Base-by-base conservation (phyloP, 2,113 vertebrate genomes). In the Ivindomyrus marchei region DNA sequence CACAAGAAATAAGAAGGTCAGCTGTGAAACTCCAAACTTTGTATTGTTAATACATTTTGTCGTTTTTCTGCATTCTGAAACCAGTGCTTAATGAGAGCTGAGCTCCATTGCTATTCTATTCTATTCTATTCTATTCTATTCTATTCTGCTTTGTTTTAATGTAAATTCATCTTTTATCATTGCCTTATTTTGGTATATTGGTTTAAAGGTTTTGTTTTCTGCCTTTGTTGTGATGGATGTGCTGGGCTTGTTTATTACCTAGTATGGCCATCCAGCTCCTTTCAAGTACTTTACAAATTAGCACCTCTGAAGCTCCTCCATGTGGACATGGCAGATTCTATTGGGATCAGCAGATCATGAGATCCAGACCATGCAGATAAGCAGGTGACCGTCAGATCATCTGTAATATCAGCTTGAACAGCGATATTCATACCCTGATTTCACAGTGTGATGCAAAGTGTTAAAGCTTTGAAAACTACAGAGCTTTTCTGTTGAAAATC, bases 141-240 rank as follows among this genome's bases (percentile, higher is more conserved):
- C 27, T 62, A 88, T 24, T 62, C 27, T 66, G 24, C 39, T n/a
- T 17, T 62, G 45, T 89, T 89, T 45, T 31, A 31, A 62, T 62
- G 56, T 62, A n/a, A 62, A 83, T 89, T 84, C 80, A 89, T 89
- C 36, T 89, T 89, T 84, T 84, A 84, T 53, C 74, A 56, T 84
- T 39, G 31, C 49, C 88, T 84, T 10, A 31, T n/a, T 52, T 5
- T 89, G 17, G 27, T 77, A 58, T 13, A 74, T 56, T 45, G 49
- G 88, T 42, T 13, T 47, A 80, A 89, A 89, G 17, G 46, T 58
- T 52, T 36, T 49, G 39, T 84, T 50, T 84, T 4, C 3, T 15
- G 53, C 87, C 5, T 42, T 42, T 58, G 50, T 52, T 27, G 46
- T 80, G 36, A 80, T 80, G 74, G 36, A 42, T 80, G 74, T 80